Evolutionary conservation across 2,888 invertebrate species (phyloP), one percentile per base, ranked within the genome.

Genomic region (Pollenia griseotomentosa): DNA sequence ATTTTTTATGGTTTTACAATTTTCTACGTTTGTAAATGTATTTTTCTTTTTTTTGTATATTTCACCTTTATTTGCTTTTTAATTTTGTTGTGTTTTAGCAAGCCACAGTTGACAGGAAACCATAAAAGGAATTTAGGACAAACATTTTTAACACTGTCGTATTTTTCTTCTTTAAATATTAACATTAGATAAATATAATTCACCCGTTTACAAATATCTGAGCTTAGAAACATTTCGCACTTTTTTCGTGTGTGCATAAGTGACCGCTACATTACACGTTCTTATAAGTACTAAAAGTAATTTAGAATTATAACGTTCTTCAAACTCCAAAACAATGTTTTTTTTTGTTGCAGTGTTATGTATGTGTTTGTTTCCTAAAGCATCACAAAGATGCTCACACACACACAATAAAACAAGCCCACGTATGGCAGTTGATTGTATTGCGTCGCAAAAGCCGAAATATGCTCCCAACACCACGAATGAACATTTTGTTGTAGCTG

Each of bases 231-330:
- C 19, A 65, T 53, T 75, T 53, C 8, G 33, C 23, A 57, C 46
- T 57, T 42, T 10, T 16, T 10, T n/a, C 16, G 40, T 48, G 59
- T 59, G 89, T 89, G 90, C 88, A 89, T 90, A 83, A 88, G 91
- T 91, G 91, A 91, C 93, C 91, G 91, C 90, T 90, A 90, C 90
- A 90, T 91, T 90, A 91, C 92, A 92, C 92, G 91, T 92, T 92
- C 92, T 90, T 91, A 90, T 91, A 92, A 91, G 90, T 92, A 93
- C 93, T 93, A 93, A 93, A 92, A 89, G 89, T 90, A 90, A 88
- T 86, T 88, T 79, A 86, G 86, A 88, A 89, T 84, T 84, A 83
- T 87, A 75, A 84, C 88, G 82, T 75, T 82, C 88, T 80, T 89
- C 87, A 84, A 89, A 86, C 87, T 87, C 88, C 88, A 85, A 88